Evolutionary conservation across 2,797 vertebrate species (phyloP), one percentile per base, ranked within the genome.

Genomic region (Mormyrops attenuatus): DNA sequence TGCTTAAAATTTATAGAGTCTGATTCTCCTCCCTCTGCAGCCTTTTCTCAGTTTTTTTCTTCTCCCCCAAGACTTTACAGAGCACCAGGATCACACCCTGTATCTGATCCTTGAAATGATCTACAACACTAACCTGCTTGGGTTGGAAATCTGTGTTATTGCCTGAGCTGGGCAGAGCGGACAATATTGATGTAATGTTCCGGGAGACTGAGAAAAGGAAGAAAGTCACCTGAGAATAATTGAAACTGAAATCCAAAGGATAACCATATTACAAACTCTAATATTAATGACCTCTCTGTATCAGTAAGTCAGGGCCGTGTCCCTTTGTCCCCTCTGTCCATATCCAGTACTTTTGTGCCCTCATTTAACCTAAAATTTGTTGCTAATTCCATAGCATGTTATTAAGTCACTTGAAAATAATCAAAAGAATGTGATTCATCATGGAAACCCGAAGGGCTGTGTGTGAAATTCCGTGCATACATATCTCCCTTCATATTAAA

Each of bases 81-180:
- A 22, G 52, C 50, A 22, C 53, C 20, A 22, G 15, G 9, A 15
- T 44, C 22, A 85, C 20, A 30, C 30, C 8, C 47, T 52, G 34
- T 73, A 77, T 69, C 53, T 34, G 60, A 73, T 69, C 60, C 89
- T 55, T 20, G 66, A 57, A 93, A 88, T 91, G 91, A 89, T 88
- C 53, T 90, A 93, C 90, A 91, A 88, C 88, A 90, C 30, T 92
- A 91, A 91, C 89, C 90, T 69, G 89, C 90, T 91, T 88, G 92
- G 94, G 93, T 93, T 93, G 94, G 91, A 92, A 90, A 93, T 92
- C 93, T 92, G 94, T 92, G 89, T 91, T 82, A 91, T 91, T 89
- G 88, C 89, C 90, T 92, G 89, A 88, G 90, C 88, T 89, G 85
- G 85, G 87, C 91, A 92, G 84, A 66, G 86, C 90, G 93, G 93